phyloP scores from a whole-genome alignment of 64 coral and sea anemone genomes.

The Orbicella faveolata region DNA sequence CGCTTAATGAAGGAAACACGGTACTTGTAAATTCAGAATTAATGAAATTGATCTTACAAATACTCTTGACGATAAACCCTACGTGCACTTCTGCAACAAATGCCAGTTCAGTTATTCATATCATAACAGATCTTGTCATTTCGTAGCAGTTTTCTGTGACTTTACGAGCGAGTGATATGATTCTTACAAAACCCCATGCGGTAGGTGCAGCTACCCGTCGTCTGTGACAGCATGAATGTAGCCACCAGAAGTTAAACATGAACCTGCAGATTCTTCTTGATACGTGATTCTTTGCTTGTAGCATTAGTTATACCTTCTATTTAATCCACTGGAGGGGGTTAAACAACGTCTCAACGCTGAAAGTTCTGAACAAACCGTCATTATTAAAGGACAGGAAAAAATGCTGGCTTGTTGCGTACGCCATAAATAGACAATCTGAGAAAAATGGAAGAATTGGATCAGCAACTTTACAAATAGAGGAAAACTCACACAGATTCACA shows the following conservation, averaged over 20 bases:
- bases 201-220: not conserved
- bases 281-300: not conserved
- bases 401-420: no score
- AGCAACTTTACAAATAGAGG: not conserved
- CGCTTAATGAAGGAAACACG: no score
- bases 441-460: no score
- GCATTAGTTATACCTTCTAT: not conserved
- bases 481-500: not conserved
- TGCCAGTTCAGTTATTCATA: not conserved
- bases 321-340: no score
- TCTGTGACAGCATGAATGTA: not conserved
- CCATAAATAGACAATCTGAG: no score
- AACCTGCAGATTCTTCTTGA: not conserved
- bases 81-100: no score
- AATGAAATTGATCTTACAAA: no score
- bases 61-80: no score
- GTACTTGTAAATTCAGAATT: no score
- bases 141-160: not conserved
- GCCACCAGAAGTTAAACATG: not conserved
- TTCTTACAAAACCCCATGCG: not conserved
- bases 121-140: not conserved
- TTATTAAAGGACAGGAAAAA: no score
- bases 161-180: not conserved
- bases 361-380: no score
- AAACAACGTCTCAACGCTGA: no score